Evolutionary conservation across 2,113 vertebrate species (phyloP).

Genomic region (Pomatorhinus ruficollis): DNA sequence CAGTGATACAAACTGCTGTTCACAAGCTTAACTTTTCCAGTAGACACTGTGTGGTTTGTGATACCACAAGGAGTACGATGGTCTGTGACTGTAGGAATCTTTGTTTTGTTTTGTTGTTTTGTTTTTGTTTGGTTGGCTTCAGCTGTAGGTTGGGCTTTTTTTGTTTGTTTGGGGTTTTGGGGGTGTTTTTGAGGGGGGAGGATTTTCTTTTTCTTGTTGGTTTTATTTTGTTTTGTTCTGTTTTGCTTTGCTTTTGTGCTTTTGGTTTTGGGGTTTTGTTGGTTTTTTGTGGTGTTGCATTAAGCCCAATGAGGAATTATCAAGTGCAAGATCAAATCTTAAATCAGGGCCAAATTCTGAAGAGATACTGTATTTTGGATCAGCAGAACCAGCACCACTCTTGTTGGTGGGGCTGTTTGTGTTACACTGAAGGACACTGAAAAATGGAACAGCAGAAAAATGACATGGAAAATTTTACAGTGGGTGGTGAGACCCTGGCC

Average conservation of each 20-base stretch:
- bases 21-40: neutral
- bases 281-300: neutral
- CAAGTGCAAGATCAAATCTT: neutral
- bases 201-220: neutral
- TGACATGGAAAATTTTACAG: neutral
- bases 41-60: neutral
- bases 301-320: neutral
- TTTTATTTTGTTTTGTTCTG: neutral
- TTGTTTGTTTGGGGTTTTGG: neutral
- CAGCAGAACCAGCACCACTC: neutral
- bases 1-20: neutral
- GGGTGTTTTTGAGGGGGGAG: fast-evolving
- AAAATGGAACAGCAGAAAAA: neutral
- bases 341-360: neutral
- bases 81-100: neutral
- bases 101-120: neutral
- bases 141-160: neutral
- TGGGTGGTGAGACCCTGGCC: neutral
- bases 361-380: neutral
- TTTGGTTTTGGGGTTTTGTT: neutral
- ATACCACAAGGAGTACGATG: neutral
- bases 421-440: fast-evolving
- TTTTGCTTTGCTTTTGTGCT: neutral
- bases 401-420: neutral
- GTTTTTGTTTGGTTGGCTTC: neutral